phyloP scores from a whole-genome alignment of 2,797 vertebrate genomes.

The Toxotes lorentzi region DNA sequence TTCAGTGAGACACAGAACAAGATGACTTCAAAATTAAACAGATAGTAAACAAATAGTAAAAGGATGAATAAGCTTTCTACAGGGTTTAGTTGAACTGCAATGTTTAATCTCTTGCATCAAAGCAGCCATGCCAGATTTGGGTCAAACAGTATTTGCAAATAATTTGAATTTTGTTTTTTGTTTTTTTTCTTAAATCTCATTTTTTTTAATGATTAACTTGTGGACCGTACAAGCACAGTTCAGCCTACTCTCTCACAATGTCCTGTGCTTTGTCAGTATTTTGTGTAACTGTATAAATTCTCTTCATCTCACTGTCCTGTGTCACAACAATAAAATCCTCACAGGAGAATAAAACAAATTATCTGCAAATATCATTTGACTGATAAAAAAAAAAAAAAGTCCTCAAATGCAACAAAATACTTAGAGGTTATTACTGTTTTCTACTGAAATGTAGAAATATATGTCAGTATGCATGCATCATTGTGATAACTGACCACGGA shows the following conservation, averaged over 20 bases:
- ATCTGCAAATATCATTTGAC: constrained; percentile 41
- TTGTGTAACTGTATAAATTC: constrained; percentile 14
- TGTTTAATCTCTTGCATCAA: constrained; percentile 35
- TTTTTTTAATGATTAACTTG: background rate
- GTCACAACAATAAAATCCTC: constrained; percentile 4
- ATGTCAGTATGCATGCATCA: constrained; percentile 80
- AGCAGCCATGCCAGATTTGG: constrained; percentile 18
- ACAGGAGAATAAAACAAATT: background rate
- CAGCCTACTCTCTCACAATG: background rate
- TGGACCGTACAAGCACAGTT: background rate
- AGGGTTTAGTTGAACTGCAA: constrained; percentile 26
- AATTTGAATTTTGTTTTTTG: background rate
- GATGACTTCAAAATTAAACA: constrained; percentile 23
- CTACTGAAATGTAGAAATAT: constrained; percentile 53
- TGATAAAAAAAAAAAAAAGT: constrained; percentile 7
- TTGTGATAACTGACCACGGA: constrained; percentile 67
- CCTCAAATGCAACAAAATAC: constrained; percentile 39
- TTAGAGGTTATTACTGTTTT: constrained; percentile 53
- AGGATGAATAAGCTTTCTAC: constrained; percentile 6
- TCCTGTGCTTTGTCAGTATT: background rate
- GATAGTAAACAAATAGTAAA: constrained; percentile 12
- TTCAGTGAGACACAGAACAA: constrained; percentile 63
- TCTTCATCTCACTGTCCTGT: constrained; percentile 1
- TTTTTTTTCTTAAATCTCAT: background rate
- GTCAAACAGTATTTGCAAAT: constrained; percentile 46